Evolutionary conservation across 1,140 invertebrate species (phyloP), one percentile per base, ranked within the genome.

Genomic region (Orchesella cincta): DNA sequence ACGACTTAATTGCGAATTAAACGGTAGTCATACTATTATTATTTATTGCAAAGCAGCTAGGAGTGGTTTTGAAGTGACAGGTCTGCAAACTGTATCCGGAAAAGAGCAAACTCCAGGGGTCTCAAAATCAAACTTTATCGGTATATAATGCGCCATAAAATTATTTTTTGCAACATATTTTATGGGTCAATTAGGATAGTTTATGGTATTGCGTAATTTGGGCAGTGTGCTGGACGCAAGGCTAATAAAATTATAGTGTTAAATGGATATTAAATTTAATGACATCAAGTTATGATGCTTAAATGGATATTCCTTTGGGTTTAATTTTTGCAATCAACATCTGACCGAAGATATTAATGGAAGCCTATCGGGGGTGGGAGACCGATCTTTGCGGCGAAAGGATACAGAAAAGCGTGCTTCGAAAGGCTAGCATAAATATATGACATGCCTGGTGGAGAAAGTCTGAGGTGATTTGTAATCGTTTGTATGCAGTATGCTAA

Each of bases 371-470:
- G 87, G 73, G 87, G 88, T 81, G 88, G 88, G 1, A 95, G 97
- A 89, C 90, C 94, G 86, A 94, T 98, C 84, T 98, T 96, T 88
- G 95, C 95, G 79, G 95, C 95, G 78, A 98, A 89, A 91, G 93
- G 85, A 97, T 98, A 83, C 93, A 94, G 86, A 96, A 95, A 87
- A 96, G 96, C 86, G 90, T 95, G 85, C 91, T 93, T 86, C 91
- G 93, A 88, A 93, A 93, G n/a, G n/a, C n/a, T n/a, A n/a, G n/a
- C n/a, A n/a, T n/a, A n/a, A n/a, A n/a, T n/a, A n/a, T n/a, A n/a
- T n/a, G n/a, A n/a, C n/a, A n/a, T n/a, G n/a, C n/a, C n/a, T n/a
- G n/a, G n/a, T n/a, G n/a, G n/a, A n/a, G n/a, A n/a, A n/a, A n/a
- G n/a, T n/a, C n/a, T n/a, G n/a, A n/a, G n/a, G n/a, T n/a, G n/a